phyloP scores from a whole-genome alignment of 2,888 invertebrate genomes.

The Cepaea hortensis region DNA sequence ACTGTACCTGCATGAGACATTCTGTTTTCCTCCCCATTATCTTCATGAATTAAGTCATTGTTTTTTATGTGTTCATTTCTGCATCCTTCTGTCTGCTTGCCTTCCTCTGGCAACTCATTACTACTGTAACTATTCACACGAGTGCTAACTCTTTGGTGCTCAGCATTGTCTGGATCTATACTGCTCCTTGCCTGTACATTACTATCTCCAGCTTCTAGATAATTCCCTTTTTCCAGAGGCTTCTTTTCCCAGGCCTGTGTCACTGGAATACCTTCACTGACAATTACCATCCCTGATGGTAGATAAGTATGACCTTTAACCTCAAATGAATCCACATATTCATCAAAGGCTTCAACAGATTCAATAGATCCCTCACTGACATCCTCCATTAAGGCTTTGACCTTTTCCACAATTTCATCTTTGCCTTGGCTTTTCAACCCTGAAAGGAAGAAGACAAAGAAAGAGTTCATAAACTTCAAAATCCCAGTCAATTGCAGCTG shows the following conservation, averaged over 20 bases:
- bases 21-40: neutral
- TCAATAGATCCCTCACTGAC: slow-evolving; percentile 52
- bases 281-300: slow-evolving; percentile 50
- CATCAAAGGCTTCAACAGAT: slow-evolving; percentile 35
- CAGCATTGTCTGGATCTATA: neutral
- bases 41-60: neutral
- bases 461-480: too few relatives aligned
- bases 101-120: neutral
- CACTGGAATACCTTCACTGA: slow-evolving; percentile 35
- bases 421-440: slow-evolving; percentile 39
- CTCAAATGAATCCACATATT: slow-evolving; percentile 32
- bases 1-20: neutral
- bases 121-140: neutral
- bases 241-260: slow-evolving; percentile 10
- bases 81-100: neutral
- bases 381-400: slow-evolving; percentile 50
- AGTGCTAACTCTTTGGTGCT: neutral
- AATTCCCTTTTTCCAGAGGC: neutral
- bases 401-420: slow-evolving; percentile 20
- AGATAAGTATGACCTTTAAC: slow-evolving; percentile 40
- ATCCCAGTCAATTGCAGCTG: too few relatives aligned
- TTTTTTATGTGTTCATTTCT: slow-evolving; percentile 5
- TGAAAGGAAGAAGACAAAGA: neutral
- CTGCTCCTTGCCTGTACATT: neutral
- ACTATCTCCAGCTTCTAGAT: neutral